These are phyloP conservation scores for Taurulus bubalis DNA, from an alignment of 2,113 vertebrate genomes.

Conservation along the genomic window DNA sequence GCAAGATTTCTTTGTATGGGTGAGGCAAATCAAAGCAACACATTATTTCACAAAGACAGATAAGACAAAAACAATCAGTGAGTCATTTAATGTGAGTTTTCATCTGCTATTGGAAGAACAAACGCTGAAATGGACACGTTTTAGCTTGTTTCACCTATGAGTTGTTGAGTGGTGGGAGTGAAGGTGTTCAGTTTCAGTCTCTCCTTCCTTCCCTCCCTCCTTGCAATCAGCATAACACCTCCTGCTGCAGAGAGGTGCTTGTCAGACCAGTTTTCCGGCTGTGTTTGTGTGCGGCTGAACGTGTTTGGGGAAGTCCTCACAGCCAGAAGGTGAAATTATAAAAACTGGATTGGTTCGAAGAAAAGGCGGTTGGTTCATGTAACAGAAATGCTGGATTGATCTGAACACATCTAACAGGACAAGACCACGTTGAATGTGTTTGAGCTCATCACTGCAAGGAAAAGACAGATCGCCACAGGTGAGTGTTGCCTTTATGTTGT, in stretches of 20 bases:
- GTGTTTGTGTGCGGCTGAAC: not conserved
- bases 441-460: slow-evolving; percentile 12
- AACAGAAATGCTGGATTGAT: slow-evolving; percentile 11
- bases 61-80: not conserved
- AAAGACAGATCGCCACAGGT: slow-evolving; percentile 44
- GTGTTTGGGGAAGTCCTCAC: not conserved
- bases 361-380: not conserved
- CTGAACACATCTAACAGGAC: not conserved
- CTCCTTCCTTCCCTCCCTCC: slow-evolving; percentile 41
- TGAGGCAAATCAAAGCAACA: not conserved
- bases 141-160: slow-evolving; percentile 44
- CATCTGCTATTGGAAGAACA: not conserved
- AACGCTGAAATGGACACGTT: slow-evolving; percentile 25
- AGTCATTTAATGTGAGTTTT: not conserved
- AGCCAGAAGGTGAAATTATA: not conserved
- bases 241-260: slow-evolving; percentile 33
- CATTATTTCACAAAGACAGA: not conserved
- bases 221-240: slow-evolving; percentile 34
- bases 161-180: not conserved
- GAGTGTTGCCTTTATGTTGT: slow-evolving; percentile 32
- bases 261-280: slow-evolving; percentile 68
- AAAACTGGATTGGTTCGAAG: not conserved
- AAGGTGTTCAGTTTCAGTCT: slow-evolving; percentile 67
- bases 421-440: not conserved
- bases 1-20: not conserved